Percentiles rank a stretch among this genome's conserved stretches.
phyloP scores from a whole-genome alignment of 2,888 invertebrate genomes.

The Tetragonisca angustula region DNA sequence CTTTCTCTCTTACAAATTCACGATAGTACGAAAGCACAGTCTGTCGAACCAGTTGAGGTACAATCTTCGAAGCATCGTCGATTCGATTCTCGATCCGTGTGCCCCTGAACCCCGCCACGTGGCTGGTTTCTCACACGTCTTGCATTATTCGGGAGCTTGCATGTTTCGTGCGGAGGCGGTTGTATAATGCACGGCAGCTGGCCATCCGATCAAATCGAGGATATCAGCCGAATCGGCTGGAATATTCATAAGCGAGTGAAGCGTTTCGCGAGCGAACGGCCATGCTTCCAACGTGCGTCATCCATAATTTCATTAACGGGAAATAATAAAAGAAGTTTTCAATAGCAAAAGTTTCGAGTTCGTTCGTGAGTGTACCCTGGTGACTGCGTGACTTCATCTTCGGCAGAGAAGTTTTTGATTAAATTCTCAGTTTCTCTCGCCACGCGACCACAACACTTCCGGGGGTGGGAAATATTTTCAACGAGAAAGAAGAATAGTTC shows the following conservation, averaged over 20 bases:
- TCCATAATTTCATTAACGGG: background rate
- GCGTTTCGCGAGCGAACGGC: background rate
- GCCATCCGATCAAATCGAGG: constrained; percentile 41
- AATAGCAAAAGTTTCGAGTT: constrained; percentile 13
- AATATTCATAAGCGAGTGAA: constrained; percentile 40
- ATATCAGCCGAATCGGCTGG: constrained; percentile 15
- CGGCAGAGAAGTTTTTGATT: constrained; percentile 24
- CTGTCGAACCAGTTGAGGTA: background rate
- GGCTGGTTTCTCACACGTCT: constrained; percentile 42
- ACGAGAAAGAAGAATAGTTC: too few relatives aligned
- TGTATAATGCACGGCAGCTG: constrained; percentile 54
- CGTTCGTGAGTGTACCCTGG: background rate
- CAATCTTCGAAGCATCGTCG: background rate
- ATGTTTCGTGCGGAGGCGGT: constrained; percentile 16
- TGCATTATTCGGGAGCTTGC: constrained; percentile 44
- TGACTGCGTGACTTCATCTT: background rate
- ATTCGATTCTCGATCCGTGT: background rate
- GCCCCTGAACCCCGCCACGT: constrained; percentile 18
- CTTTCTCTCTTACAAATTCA: too few relatives aligned
- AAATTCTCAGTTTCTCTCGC: background rate
- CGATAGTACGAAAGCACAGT: background rate
- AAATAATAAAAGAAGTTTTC: background rate
- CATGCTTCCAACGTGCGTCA: background rate
- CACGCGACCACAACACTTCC: background rate
- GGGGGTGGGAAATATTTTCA: background rate